Evolutionary conservation across 2,113 vertebrate species (phyloP).

Genomic region (Platichthys stellatus): DNA sequence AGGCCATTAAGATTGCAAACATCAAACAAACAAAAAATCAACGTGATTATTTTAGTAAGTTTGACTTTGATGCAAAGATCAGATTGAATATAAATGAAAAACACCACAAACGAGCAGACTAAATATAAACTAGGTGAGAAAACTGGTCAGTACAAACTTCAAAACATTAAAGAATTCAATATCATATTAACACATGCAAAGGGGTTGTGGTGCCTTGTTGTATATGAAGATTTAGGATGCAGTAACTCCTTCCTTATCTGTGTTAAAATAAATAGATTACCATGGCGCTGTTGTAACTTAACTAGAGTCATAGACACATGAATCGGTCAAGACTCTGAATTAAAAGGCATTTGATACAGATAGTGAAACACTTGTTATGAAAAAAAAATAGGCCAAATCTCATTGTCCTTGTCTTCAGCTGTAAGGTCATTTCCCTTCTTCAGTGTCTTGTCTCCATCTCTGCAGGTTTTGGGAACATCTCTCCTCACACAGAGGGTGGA

Average conservation of each 20-base stretch:
- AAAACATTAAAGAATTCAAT: no score
- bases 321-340: no score
- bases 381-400: neutral
- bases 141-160: no score
- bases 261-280: no score
- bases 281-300: no score
- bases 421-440: neutral
- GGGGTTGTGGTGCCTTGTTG: no score
- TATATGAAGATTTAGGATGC: neutral
- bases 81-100: neutral
- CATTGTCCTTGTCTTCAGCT: neutral
- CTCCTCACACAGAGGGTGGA: conserved; percentile 93
- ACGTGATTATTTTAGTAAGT: no score
- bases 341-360: neutral
- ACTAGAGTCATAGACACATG: no score
- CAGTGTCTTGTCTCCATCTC: conserved; percentile 20
- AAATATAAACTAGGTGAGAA: no score
- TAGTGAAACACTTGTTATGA: neutral
- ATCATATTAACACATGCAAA: no score
- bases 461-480: conserved; percentile 95
- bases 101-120: neutral
- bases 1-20: neutral
- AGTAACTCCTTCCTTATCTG: neutral
- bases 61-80: no score
- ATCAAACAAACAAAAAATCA: no score